These are phyloP conservation scores for Drosophila subsilvestris DNA, from an alignment of 2,888 invertebrate genomes.

Conservation along the genomic window DNA sequence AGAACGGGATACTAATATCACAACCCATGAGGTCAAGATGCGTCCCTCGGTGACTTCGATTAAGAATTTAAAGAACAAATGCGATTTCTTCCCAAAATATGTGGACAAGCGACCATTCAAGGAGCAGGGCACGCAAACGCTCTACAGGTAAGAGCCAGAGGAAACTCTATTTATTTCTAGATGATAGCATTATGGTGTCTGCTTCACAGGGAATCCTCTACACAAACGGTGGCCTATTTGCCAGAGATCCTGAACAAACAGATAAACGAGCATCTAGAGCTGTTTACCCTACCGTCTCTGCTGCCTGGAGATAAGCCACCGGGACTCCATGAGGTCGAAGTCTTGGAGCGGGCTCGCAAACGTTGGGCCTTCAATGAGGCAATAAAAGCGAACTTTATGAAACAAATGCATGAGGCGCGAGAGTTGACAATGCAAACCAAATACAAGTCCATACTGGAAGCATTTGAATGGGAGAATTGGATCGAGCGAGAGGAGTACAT, in stretches of 20 bases:
- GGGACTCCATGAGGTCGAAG: constrained; percentile 84
- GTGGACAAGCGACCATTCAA: constrained; percentile 58
- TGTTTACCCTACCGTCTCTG: constrained; percentile 77
- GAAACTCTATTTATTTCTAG: not conserved
- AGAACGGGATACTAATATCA: constrained; percentile 23
- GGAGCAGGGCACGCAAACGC: constrained; percentile 81
- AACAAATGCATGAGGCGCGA: constrained; percentile 86
- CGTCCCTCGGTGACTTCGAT: constrained; percentile 44
- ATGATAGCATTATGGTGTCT: no score
- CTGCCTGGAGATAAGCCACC: constrained; percentile 78
- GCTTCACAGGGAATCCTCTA: constrained; percentile 81
- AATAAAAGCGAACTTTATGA: constrained; percentile 85
- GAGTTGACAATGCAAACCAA: constrained; percentile 66
- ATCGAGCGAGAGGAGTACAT: constrained; percentile 92
- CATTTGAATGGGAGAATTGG: constrained; percentile 93
- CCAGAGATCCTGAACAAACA: constrained; percentile 71
- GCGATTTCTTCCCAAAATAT: constrained; percentile 56
- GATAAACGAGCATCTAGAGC: constrained; percentile 71
- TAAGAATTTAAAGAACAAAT: constrained; percentile 56
- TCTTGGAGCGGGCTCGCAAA: constrained; percentile 89
- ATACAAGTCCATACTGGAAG: constrained; percentile 88
- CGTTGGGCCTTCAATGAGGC: constrained; percentile 87
- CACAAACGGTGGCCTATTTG: constrained; percentile 82
- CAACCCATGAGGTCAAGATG: constrained; percentile 70
- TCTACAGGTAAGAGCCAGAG: constrained; percentile 75